Conservation (phyloP, 2,888 invertebrate species). For the Agrochola circellaris region DNA sequence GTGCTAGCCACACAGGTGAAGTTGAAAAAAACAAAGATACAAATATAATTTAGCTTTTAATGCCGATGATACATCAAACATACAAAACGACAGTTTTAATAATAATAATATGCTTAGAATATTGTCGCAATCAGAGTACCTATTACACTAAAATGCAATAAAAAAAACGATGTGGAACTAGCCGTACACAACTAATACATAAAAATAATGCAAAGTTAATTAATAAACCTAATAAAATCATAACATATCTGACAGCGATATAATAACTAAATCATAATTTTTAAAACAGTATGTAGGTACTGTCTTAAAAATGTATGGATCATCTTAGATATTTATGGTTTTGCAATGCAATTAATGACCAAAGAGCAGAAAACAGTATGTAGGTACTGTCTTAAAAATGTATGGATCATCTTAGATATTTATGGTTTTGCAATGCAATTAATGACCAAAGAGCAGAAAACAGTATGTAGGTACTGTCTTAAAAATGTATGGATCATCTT, state of each 20-base stretch:
- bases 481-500: too few relatives aligned
- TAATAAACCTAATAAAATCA: not conserved
- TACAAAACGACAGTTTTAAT: slow-evolving; percentile 2
- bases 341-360: not conserved
- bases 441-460: too few relatives aligned
- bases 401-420: not conserved
- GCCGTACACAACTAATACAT: not conserved
- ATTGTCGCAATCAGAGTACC: not conserved
- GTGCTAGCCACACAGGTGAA: not conserved
- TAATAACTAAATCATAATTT: slow-evolving; percentile 2
- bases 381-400: too few relatives aligned
- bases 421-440: not conserved
- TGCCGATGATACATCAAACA: not conserved
- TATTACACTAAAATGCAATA: slow-evolving; percentile 8
- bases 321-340: not conserved
- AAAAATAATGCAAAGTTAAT: slow-evolving; percentile 4
- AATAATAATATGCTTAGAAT: slow-evolving; percentile 14
- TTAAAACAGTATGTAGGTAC: not conserved
- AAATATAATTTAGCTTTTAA: slow-evolving; percentile 13
- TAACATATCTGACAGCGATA: not conserved
- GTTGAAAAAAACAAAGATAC: not conserved
- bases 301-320: too few relatives aligned
- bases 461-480: too few relatives aligned
- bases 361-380: slow-evolving; percentile 2
- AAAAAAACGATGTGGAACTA: slow-evolving; percentile 8